Conservation (phyloP, 37 sponge, comb jelly and placozoan species). For the Eunapius fragilis region DNA sequence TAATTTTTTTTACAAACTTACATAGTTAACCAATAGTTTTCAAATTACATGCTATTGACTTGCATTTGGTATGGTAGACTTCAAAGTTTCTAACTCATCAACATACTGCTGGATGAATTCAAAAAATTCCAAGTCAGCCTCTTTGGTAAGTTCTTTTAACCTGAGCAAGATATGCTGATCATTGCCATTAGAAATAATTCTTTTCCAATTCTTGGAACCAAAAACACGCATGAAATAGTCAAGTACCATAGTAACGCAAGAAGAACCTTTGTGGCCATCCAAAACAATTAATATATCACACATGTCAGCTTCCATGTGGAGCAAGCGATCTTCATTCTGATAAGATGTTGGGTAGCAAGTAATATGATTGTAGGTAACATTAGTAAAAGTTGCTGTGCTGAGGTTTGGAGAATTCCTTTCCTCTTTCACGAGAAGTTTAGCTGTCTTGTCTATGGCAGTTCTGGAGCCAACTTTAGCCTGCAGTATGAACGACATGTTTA, state of each 20-base stretch:
- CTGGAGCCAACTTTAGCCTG: neutral
- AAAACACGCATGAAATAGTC: slow-evolving; percentile 42
- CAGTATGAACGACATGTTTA: neutral
- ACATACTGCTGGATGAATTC: slow-evolving; percentile 25
- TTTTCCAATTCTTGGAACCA: slow-evolving; percentile 17
- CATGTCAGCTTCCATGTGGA: slow-evolving; percentile 2
- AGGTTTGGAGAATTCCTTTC: neutral
- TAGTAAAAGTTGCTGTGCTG: neutral
- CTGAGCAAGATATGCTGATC: neutral
- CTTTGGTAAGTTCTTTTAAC: slow-evolving; percentile 51
- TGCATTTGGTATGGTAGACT: slow-evolving; percentile 49
- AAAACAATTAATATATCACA: slow-evolving; percentile 70
- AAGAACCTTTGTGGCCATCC: slow-evolving; percentile 93
- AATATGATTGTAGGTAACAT: neutral
- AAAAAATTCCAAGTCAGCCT: slow-evolving; percentile 72
- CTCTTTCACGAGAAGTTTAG: neutral
- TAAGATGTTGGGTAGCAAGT: slow-evolving; percentile 29
- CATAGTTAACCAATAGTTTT: neutral
- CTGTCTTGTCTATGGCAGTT: neutral
- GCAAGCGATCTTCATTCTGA: slow-evolving; percentile 66
- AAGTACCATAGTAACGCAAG: slow-evolving; percentile 66
- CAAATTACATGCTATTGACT: neutral
- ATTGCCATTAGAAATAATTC: neutral
- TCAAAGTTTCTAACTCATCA: slow-evolving; percentile 43
- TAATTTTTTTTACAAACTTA: no score